These are phyloP conservation scores for Hipposideros armiger DNA, from an alignment of 2,113 vertebrate genomes.

Conservation along the genomic window DNA sequence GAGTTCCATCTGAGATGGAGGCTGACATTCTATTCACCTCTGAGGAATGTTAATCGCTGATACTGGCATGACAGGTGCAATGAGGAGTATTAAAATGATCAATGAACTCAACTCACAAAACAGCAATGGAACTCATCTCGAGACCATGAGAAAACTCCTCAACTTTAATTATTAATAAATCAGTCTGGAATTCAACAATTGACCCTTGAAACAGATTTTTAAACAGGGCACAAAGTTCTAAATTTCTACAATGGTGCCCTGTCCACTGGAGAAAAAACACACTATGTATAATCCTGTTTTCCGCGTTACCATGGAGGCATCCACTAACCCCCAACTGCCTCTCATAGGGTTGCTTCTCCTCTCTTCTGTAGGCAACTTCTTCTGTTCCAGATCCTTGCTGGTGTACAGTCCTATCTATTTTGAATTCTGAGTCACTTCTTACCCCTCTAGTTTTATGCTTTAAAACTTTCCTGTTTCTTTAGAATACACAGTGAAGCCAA, in stretches of 20 bases:
- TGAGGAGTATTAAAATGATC: conserved; percentile 26
- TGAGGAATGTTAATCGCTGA: conserved; percentile 75
- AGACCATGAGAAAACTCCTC: conserved; percentile 50
- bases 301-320: background rate
- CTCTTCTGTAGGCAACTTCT: background rate
- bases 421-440: conserved; percentile 82
- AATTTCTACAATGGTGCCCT: conserved; percentile 53
- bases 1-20: conserved; percentile 52
- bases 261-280: background rate
- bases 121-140: background rate
- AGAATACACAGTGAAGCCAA: background rate
- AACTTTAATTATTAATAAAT: conserved; percentile 30
- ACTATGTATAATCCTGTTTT: background rate
- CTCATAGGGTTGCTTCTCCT: background rate
- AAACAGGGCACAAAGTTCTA: conserved; percentile 24
- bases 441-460: conserved; percentile 17
- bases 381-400: background rate
- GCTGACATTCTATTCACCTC: conserved; percentile 22
- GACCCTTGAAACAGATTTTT: conserved; percentile 48
- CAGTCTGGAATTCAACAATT: conserved; percentile 41
- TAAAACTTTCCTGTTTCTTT: conserved; percentile 35
- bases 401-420: background rate
- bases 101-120: conserved; percentile 38
- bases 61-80: conserved; percentile 54
- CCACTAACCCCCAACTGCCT: background rate